These are phyloP conservation scores for Andrena flavipes DNA, from an alignment of 2,888 invertebrate genomes.

Conservation along the genomic window DNA sequence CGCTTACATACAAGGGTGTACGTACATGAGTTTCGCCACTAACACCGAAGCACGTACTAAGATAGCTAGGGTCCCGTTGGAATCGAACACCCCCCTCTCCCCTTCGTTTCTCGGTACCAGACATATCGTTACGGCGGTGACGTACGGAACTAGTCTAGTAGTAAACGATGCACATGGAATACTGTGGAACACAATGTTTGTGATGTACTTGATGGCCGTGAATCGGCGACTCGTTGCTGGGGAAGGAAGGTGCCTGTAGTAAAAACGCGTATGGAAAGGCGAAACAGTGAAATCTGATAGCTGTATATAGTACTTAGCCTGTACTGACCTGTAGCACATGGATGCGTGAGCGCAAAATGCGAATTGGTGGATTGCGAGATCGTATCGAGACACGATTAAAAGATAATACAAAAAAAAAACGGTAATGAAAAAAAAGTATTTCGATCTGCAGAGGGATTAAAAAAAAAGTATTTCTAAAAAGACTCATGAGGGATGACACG, in stretches of 20 bases:
- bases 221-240: neutral
- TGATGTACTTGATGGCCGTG: constrained; percentile 37
- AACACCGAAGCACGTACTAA: constrained; percentile 34
- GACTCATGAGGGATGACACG: constrained; percentile 67
- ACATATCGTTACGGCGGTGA: neutral
- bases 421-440: constrained; percentile 35
- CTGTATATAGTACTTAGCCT: constrained; percentile 83
- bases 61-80: constrained; percentile 17
- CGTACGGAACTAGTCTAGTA: neutral
- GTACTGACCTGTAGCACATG: constrained; percentile 85
- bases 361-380: constrained; percentile 82
- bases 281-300: constrained; percentile 70
- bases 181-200: constrained; percentile 63
- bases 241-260: neutral
- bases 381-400: constrained; percentile 69
- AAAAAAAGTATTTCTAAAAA: constrained; percentile 48
- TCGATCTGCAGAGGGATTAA: constrained; percentile 47
- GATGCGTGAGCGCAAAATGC: constrained; percentile 82
- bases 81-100: neutral
- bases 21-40: constrained; percentile 20
- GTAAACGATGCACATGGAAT: constrained; percentile 8
- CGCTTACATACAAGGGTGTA: constrained; percentile 19
- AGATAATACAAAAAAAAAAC: constrained; percentile 36
- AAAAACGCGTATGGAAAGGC: constrained; percentile 24
- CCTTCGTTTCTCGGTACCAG: neutral